phyloP scores from a whole-genome alignment of 2,113 vertebrate genomes.

The Ammospiza caudacuta region DNA sequence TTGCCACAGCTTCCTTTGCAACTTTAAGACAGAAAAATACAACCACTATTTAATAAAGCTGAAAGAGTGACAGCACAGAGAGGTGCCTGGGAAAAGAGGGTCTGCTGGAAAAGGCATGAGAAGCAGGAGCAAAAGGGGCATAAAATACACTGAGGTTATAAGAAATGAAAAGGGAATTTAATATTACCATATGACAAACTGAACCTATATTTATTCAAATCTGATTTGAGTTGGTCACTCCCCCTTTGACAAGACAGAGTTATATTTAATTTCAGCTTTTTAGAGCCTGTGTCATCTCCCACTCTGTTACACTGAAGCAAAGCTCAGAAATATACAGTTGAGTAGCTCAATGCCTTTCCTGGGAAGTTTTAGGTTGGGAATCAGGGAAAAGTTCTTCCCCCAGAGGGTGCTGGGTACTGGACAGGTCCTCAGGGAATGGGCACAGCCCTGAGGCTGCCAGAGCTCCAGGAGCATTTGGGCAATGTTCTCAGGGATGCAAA shows the following conservation, averaged over 20 bases:
- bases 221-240: not conserved
- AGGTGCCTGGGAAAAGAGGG: not conserved
- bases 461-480: not conserved
- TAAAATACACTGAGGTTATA: not conserved
- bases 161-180: not conserved
- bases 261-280: not conserved
- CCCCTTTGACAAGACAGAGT: not conserved
- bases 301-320: not conserved
- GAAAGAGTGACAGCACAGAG: not conserved
- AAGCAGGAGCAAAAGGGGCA: not conserved
- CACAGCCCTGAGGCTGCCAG: not conserved
- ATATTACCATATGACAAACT: not conserved
- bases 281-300: not conserved
- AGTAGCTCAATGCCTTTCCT: not conserved
- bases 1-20: not conserved
- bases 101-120: not conserved
- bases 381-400: not conserved
- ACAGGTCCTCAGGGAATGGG: not conserved
- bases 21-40: not conserved
- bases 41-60: not conserved
- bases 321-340: not conserved
- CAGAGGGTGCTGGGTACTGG: not conserved
- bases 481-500: not conserved
- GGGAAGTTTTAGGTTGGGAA: not conserved
- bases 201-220: not conserved